phyloP scores from a whole-genome alignment of 2,113 vertebrate genomes.

The Spea multiplicata region DNA sequence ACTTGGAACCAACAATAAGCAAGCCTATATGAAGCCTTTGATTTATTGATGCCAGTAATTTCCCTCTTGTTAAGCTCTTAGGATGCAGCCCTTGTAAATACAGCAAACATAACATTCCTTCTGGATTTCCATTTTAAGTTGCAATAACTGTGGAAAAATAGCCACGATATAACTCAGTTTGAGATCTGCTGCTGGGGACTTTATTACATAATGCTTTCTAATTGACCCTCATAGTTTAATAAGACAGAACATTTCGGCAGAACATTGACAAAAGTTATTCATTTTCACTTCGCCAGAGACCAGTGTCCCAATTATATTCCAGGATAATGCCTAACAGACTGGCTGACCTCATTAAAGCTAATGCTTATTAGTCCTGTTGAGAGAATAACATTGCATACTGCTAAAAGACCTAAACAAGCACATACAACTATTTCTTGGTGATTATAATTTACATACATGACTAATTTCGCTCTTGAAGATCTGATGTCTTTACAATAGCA shows the following conservation, averaged over 20 bases:
- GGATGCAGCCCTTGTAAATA: slow-evolving; percentile 76
- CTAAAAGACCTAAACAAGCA: slow-evolving; percentile 84
- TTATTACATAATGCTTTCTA: slow-evolving; percentile 98
- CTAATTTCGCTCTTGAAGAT: slow-evolving; percentile 73
- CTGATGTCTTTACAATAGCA: slow-evolving; percentile 62
- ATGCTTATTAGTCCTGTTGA: slow-evolving; percentile 91
- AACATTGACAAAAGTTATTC: slow-evolving; percentile 99
- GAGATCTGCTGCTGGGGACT: slow-evolving; percentile 88
- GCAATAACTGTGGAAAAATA: slow-evolving; percentile 78
- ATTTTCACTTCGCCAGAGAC: slow-evolving; percentile 99
- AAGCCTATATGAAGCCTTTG: slow-evolving; percentile 56
- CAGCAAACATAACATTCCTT: slow-evolving; percentile 72
- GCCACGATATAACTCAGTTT: slow-evolving; percentile 92
- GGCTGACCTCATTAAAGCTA: slow-evolving; percentile 94
- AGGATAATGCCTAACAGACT: slow-evolving; percentile 87
- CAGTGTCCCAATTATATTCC: slow-evolving; percentile 99
- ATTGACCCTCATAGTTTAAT: slow-evolving; percentile 96
- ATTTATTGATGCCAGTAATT: slow-evolving; percentile 79
- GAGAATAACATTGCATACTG: slow-evolving; percentile 75
- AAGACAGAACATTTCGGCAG: slow-evolving; percentile 91
- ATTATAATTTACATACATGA: slow-evolving; percentile 81
- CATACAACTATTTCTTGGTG: slow-evolving; percentile 71
- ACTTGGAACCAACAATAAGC: background rate
- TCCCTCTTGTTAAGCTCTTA: slow-evolving; percentile 76
- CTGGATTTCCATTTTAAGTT: slow-evolving; percentile 80